phyloP scores from a whole-genome alignment of 64 coral and sea anemone species.

The Porites lutea region DNA sequence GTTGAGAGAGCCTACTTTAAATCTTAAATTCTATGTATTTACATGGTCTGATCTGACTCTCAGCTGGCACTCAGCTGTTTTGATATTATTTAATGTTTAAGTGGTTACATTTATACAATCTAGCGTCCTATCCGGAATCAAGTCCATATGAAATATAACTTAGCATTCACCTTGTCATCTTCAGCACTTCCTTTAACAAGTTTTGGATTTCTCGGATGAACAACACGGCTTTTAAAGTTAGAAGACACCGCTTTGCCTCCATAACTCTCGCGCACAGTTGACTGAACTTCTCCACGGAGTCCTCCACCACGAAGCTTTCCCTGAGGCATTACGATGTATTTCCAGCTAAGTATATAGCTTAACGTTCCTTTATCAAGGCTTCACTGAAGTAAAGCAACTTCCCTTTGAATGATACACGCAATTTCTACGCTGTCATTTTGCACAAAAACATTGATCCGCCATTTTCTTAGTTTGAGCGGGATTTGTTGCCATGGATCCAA shows the following conservation, averaged over 20 bases:
- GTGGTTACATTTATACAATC: no score
- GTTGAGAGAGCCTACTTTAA: no score
- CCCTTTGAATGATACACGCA: neutral
- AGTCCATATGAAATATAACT: neutral
- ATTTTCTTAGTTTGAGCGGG: constrained; percentile 47
- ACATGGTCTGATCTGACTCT: no score
- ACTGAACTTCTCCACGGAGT: constrained; percentile 84
- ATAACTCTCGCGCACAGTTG: constrained; percentile 76
- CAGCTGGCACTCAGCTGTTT: no score
- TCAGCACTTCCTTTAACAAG: constrained; percentile 86
- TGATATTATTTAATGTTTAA: no score
- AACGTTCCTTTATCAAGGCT: neutral
- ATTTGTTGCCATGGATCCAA: constrained; percentile 45
- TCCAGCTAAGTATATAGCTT: neutral
- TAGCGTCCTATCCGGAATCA: no score
- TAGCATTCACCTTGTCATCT: constrained; percentile 83
- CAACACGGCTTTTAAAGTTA: constrained; percentile 86
- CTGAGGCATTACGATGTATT: constrained; percentile 67
- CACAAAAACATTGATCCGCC: neutral
- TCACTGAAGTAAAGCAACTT: neutral
- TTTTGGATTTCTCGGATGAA: constrained; percentile 93
- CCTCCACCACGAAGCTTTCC: constrained; percentile 76
- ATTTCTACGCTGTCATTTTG: neutral
- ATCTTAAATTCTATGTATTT: no score
- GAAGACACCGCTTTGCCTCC: constrained; percentile 59